These are phyloP conservation scores for Acanthosepion pharaonis DNA, from an alignment of 2,888 invertebrate genomes.

Conservation along the genomic window DNA sequence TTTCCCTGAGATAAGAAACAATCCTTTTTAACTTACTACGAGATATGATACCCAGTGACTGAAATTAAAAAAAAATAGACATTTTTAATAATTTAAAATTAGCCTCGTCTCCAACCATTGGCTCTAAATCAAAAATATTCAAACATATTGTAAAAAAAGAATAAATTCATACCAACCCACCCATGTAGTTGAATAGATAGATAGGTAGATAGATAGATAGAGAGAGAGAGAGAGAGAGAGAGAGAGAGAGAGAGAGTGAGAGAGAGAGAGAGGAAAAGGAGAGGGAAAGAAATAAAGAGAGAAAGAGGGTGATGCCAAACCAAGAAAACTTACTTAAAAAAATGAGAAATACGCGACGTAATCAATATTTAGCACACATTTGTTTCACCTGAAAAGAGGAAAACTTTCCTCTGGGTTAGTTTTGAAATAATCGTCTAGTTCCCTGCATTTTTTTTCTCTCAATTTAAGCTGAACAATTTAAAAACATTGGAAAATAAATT, in stretches of 20 bases:
- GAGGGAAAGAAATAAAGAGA: background rate
- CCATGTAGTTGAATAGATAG: background rate
- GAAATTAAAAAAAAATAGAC: background rate
- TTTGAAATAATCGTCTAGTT: background rate
- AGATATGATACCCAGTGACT: background rate
- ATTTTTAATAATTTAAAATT: conserved; percentile 9
- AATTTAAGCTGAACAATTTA: background rate
- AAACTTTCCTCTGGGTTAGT: background rate
- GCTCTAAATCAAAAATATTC: background rate
- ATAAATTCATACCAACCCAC: no score
- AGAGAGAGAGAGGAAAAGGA: no score
- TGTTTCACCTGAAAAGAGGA: background rate
- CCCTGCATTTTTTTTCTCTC: background rate
- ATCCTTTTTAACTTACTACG: background rate
- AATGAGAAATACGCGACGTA: background rate
- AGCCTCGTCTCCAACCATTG: background rate
- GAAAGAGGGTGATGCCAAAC: background rate
- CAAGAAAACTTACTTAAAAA: background rate
- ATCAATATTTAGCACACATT: background rate
- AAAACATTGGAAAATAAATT: background rate
- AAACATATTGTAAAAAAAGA: background rate
- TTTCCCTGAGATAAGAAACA: background rate
- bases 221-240: background rate
- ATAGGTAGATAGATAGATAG: background rate
- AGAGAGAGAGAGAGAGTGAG: background rate